A percentile compares a stretch with the other conserved stretches of the same genome.
Conservation (phyloP, 2,888 invertebrate genomes). For the Nebria salina region DNA sequence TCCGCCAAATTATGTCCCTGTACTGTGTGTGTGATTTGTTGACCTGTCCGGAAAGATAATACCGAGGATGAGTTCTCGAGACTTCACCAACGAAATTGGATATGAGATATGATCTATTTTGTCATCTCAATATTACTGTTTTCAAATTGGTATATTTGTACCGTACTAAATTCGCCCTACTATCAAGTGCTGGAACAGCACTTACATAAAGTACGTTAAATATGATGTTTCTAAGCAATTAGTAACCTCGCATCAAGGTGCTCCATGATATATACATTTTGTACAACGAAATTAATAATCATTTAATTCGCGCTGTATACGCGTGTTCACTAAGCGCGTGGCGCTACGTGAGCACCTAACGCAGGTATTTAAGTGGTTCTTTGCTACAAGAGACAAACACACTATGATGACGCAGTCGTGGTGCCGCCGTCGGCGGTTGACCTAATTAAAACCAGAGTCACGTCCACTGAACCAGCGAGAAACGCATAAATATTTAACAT, state of each 20-base stretch:
- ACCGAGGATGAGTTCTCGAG: not conserved
- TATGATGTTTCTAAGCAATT: no score
- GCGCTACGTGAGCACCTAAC: not conserved
- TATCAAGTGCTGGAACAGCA: no score
- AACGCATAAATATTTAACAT: conserved; percentile 1
- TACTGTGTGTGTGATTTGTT: not conserved
- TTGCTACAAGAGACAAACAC: not conserved
- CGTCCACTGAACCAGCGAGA: not conserved
- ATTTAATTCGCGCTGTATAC: not conserved
- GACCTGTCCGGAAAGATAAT: not conserved
- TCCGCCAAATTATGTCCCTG: not conserved
- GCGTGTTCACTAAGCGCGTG: not conserved
- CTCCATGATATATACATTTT: no score
- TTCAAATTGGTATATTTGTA: not conserved
- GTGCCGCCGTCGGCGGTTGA: not conserved
- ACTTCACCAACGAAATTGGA: not conserved
- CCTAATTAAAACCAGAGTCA: not conserved
- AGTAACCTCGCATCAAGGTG: no score
- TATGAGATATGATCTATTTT: not conserved
- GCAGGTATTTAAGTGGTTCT: not conserved
- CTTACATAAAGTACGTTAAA: no score
- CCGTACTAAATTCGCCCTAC: no score
- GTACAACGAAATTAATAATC: no score
- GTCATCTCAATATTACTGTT: not conserved
- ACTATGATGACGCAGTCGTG: not conserved